phyloP scores from a whole-genome alignment of 2,888 invertebrate species.

The Tinea semifulvella region DNA sequence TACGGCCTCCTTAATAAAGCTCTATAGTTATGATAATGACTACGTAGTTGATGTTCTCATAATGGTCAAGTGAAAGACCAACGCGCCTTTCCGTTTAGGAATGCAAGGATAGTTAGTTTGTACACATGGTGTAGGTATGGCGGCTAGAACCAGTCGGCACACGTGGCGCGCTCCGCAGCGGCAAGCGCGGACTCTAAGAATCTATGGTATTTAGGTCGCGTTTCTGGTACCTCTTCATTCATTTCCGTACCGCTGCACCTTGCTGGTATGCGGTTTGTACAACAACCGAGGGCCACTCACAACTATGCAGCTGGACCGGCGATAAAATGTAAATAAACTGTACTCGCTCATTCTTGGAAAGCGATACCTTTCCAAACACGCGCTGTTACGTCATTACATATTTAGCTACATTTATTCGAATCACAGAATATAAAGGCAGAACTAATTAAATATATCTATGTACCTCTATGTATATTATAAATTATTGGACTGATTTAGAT shows the following conservation, averaged over 20 bases:
- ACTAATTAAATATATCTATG: too few relatives aligned
- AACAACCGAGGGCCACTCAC: constrained; percentile 4
- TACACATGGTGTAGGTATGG: background rate
- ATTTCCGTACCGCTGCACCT: constrained; percentile 53
- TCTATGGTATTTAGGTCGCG: constrained; percentile 64
- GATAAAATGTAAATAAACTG: constrained; percentile 9
- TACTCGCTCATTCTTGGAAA: background rate
- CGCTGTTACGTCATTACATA: too few relatives aligned
- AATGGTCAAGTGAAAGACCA: background rate
- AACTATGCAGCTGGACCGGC: constrained; percentile 4
- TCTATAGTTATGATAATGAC: background rate
- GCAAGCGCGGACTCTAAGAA: constrained; percentile 40
- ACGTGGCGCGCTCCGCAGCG: constrained; percentile 40
- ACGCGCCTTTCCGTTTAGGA: background rate
- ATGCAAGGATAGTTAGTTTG: constrained; percentile 7
- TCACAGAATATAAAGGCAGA: too few relatives aligned
- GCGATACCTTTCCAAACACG: background rate
- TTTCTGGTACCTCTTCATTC: constrained; percentile 62
- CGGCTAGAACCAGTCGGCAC: constrained; percentile 32
- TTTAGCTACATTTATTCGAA: too few relatives aligned
- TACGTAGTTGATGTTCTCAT: background rate
- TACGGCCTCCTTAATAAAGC: background rate
- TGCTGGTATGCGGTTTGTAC: constrained; percentile 22
- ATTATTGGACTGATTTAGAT: too few relatives aligned
- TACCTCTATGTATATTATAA: too few relatives aligned